phyloP scores from a whole-genome alignment of 2,888 invertebrate species.

The Junonia oenone region DNA sequence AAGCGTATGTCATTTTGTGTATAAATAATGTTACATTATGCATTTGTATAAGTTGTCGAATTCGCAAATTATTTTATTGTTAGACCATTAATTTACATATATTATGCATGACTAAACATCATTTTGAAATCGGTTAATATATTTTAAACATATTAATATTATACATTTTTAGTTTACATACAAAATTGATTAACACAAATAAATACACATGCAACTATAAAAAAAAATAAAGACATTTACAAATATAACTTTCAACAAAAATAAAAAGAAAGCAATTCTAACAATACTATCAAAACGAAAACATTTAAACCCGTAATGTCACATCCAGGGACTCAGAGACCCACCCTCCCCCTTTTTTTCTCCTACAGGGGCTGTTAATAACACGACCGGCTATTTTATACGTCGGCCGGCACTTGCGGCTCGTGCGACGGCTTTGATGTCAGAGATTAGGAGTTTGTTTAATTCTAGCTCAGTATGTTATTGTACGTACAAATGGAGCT shows the following conservation, averaged over 20 bases:
- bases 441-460: constrained; percentile 65
- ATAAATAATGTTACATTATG: too few species aligned
- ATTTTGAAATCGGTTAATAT: too few species aligned
- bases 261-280: not conserved
- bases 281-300: not conserved
- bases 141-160: too few species aligned
- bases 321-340: constrained; percentile 28
- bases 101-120: too few species aligned
- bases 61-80: too few species aligned
- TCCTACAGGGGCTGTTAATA: constrained; percentile 66
- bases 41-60: too few species aligned
- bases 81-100: too few species aligned
- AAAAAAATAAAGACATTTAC: not conserved
- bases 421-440: constrained; percentile 71
- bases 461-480: constrained; percentile 39
- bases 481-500: constrained; percentile 36
- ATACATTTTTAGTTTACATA: too few species aligned
- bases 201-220: too few species aligned
- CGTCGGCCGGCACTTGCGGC: constrained; percentile 60
- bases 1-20: too few species aligned
- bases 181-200: too few species aligned
- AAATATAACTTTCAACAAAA: not conserved
- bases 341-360: constrained; percentile 48
- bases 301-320: constrained; percentile 6
- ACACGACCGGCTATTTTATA: constrained; percentile 75